phyloP scores from a whole-genome alignment of 2,113 vertebrate genomes.

The Orycteropus afer region DNA sequence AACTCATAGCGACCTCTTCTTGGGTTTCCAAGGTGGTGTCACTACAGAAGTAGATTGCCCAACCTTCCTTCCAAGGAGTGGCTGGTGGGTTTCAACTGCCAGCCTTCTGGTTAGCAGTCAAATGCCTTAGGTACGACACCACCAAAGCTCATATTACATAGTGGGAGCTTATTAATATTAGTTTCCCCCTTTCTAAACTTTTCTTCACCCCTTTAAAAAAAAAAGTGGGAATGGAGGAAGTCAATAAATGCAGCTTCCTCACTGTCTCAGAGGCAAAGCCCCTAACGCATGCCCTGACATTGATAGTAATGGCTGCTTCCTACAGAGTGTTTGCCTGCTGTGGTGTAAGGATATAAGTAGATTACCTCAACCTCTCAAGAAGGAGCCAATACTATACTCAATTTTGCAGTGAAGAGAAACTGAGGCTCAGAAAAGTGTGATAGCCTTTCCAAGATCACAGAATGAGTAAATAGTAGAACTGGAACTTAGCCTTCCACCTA shows the following conservation, averaged over 20 bases:
- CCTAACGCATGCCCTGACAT: fast-evolving
- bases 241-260: too few species aligned
- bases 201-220: background rate
- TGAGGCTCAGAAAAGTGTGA: too few species aligned
- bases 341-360: background rate
- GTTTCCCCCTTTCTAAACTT: background rate
- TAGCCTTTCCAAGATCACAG: background rate
- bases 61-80: too few species aligned
- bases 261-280: background rate
- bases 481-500: background rate
- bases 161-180: background rate
- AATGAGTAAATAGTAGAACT: background rate
- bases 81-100: too few species aligned
- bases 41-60: too few species aligned
- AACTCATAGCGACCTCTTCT: too few species aligned
- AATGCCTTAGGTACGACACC: too few species aligned
- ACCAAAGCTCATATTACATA: too few species aligned
- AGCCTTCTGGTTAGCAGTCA: too few species aligned
- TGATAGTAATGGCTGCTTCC: background rate
- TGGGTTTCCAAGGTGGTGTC: too few species aligned
- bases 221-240: background rate
- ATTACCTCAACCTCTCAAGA: background rate
- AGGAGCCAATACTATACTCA: fast-evolving
- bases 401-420: background rate
- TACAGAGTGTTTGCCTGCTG: background rate